Conservation (phyloP, 2,888 invertebrate species). For the Aporophyla nigra region DNA sequence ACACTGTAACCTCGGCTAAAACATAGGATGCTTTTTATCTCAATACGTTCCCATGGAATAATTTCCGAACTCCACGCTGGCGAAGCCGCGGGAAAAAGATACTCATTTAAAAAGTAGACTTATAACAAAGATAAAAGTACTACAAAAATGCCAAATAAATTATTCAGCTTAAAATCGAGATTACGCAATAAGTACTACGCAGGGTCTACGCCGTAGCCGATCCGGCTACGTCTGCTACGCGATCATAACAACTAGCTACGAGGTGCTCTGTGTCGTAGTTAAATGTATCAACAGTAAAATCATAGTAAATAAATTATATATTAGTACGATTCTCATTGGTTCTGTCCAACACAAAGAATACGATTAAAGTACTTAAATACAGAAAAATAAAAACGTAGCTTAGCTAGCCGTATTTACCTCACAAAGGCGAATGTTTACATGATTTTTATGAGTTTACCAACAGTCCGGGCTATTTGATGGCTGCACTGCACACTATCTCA, state of each 20-base stretch:
- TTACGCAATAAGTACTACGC: background rate
- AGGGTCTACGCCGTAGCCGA: conserved; percentile 11
- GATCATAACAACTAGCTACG: conserved; percentile 16
- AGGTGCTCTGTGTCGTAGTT: background rate
- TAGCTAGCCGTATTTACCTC: background rate
- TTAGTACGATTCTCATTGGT: background rate
- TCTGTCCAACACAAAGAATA: background rate
- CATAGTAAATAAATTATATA: background rate
- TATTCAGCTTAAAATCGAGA: background rate
- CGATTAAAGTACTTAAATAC: background rate
- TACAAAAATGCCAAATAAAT: background rate
- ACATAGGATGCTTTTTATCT: background rate
- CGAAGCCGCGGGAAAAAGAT: background rate
- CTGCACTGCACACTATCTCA: conserved; percentile 30
- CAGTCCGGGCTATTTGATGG: conserved; percentile 7
- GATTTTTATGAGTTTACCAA: conserved; percentile 6
- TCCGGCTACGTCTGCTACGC: conserved; percentile 13
- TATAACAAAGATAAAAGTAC: background rate
- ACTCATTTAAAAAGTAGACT: background rate
- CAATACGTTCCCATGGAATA: background rate
- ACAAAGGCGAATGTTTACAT: conserved; percentile 1
- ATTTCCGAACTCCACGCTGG: background rate
- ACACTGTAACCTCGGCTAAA: background rate
- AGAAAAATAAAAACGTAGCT: background rate
- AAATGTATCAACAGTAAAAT: background rate